These are phyloP conservation scores for Murina feae DNA, from an alignment of 2,113 vertebrate genomes.

Conservation along the genomic window DNA sequence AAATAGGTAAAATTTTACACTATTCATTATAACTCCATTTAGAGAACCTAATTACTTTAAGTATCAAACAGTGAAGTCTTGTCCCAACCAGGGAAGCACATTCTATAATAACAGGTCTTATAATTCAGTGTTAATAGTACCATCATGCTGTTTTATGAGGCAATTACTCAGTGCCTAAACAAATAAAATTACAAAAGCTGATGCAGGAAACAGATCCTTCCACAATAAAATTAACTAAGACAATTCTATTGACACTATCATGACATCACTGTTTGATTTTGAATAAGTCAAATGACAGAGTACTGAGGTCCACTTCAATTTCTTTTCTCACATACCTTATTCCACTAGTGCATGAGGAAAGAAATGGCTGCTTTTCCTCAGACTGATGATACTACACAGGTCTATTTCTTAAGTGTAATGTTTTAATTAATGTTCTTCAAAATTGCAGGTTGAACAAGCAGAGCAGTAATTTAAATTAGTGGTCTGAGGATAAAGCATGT, in stretches of 20 bases:
- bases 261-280: neutral
- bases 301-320: neutral
- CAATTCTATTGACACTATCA: neutral
- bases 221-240: conserved; percentile 4
- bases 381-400: neutral
- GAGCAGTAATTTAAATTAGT: neutral
- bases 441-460: neutral
- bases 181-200: conserved; percentile 45
- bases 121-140: conserved; percentile 60
- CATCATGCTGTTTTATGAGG: conserved; percentile 64
- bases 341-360: neutral
- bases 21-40: conserved; percentile 33
- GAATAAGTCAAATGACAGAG: neutral
- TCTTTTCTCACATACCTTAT: neutral
- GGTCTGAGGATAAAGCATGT: neutral
- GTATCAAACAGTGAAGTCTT: neutral
- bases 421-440: neutral
- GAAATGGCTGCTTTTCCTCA: neutral
- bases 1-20: conserved; percentile 38
- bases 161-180: conserved; percentile 50
- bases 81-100: conserved; percentile 33
- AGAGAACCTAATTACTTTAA: conserved; percentile 52
- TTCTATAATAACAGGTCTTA: conserved; percentile 65
- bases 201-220: conserved; percentile 6
- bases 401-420: neutral